phyloP scores from a whole-genome alignment of 2,113 vertebrate species.

The Todiramphus chloris region DNA sequence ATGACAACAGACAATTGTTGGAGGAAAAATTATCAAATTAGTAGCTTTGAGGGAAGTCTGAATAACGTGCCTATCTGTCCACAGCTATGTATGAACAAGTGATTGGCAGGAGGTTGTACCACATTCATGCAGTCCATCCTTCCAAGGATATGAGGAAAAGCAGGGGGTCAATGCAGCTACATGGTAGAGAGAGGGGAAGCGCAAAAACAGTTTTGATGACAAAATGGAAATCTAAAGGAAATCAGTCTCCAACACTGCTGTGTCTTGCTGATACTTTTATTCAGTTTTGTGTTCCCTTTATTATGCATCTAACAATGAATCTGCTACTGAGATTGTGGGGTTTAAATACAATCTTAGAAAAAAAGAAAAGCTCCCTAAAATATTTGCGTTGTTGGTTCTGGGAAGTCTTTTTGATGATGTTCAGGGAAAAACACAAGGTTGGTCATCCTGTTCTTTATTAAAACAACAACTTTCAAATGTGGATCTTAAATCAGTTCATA shows the following conservation, averaged over 20 bases:
- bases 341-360: not conserved
- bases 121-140: not conserved
- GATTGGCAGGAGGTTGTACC: accelerated
- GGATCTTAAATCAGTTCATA: not conserved
- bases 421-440: not conserved
- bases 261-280: not conserved
- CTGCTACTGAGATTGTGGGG: accelerated
- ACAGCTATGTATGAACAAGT: not conserved
- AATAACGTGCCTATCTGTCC: not conserved
- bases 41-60: not conserved
- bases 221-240: not conserved
- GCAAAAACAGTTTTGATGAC: not conserved
- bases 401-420: not conserved
- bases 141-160: not conserved
- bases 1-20: not conserved
- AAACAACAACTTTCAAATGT: not conserved
- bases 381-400: not conserved
- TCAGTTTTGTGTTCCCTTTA: not conserved
- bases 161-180: not conserved
- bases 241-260: not conserved
- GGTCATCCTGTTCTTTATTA: not conserved
- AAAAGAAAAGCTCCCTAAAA: not conserved
- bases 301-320: not conserved
- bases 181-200: not conserved
- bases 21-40: not conserved